Evolutionary conservation across 2,113 vertebrate genomes (phyloP).

Genomic region (Heterotis niloticus): DNA sequence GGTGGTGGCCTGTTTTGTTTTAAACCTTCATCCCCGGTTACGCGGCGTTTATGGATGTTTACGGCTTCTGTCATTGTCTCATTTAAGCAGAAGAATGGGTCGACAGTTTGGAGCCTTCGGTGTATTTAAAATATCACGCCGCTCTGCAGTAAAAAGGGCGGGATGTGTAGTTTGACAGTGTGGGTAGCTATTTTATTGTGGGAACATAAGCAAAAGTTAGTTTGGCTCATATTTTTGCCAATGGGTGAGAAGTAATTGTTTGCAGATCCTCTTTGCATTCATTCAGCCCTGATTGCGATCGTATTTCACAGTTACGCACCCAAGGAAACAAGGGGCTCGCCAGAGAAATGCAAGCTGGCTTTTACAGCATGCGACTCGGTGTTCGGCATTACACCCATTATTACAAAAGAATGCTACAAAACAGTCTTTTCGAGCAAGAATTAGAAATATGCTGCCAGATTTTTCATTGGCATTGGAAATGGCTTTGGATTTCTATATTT

Average conservation of each 20-base stretch:
- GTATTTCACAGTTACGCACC: neutral
- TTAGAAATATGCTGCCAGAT: slow-evolving; percentile 1
- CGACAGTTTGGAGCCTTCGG: neutral
- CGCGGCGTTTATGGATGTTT: slow-evolving; percentile 5
- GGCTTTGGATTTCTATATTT: neutral
- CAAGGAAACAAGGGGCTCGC: slow-evolving; percentile 1
- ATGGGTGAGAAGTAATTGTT: slow-evolving; percentile 18
- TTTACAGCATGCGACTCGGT: neutral
- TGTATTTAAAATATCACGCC: slow-evolving; percentile 11
- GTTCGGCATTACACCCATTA: neutral
- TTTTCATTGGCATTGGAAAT: neutral
- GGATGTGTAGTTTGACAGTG: neutral
- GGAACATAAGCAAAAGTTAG: slow-evolving; percentile 7
- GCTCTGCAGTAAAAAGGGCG: slow-evolving; percentile 7
- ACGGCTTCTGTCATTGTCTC: neutral
- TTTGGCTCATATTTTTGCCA: slow-evolving; percentile 18
- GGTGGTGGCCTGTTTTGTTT: neutral
- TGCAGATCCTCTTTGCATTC: slow-evolving; percentile 15
- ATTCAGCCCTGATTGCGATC: slow-evolving; percentile 15
- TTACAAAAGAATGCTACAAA: neutral
- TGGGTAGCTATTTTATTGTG: slow-evolving; percentile 11
- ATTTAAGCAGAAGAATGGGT: slow-evolving; percentile 5
- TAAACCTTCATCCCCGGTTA: neutral
- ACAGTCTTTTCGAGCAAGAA: neutral
- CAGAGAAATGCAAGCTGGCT: slow-evolving; percentile 16